phyloP scores from a whole-genome alignment of 2,888 invertebrate species.

The Nemapogon koenigi region DNA sequence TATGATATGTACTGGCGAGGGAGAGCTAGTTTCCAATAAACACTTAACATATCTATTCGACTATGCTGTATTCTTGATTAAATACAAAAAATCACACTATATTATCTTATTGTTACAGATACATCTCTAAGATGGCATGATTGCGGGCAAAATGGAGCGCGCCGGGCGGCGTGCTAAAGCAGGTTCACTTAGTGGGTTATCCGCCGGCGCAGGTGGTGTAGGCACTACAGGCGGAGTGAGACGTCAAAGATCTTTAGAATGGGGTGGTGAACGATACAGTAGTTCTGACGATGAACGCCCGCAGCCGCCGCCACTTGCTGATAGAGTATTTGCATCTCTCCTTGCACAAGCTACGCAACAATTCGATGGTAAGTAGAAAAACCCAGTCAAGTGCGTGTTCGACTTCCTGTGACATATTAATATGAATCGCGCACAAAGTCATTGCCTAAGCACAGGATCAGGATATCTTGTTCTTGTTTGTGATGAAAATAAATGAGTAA shows the following conservation, averaged over 20 bases:
- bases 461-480: background rate
- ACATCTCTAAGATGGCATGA: conserved; percentile 42
- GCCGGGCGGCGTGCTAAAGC: conserved; percentile 50
- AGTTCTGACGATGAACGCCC: conserved; percentile 61
- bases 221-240: conserved; percentile 34
- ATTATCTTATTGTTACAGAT: conserved; percentile 24
- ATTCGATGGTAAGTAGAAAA: conserved; percentile 45
- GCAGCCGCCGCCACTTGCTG: conserved; percentile 56
- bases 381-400: background rate
- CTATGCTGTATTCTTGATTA: too few relatives aligned
- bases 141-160: conserved; percentile 45
- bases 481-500: background rate
- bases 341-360: conserved; percentile 62
- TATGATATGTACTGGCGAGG: too few relatives aligned
- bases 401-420: background rate
- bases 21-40: too few relatives aligned
- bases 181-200: conserved; percentile 49
- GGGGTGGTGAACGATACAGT: conserved; percentile 64
- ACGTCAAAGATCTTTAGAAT: conserved; percentile 65
- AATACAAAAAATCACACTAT: background rate
- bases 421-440: too few relatives aligned
- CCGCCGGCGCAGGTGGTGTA: conserved; percentile 29
- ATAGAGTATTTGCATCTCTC: conserved; percentile 57
- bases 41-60: too few relatives aligned
- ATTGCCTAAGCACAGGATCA: too few relatives aligned